Base-by-base conservation (phyloP, 2,888 invertebrate species). In the Tipula lateralis region DNA sequence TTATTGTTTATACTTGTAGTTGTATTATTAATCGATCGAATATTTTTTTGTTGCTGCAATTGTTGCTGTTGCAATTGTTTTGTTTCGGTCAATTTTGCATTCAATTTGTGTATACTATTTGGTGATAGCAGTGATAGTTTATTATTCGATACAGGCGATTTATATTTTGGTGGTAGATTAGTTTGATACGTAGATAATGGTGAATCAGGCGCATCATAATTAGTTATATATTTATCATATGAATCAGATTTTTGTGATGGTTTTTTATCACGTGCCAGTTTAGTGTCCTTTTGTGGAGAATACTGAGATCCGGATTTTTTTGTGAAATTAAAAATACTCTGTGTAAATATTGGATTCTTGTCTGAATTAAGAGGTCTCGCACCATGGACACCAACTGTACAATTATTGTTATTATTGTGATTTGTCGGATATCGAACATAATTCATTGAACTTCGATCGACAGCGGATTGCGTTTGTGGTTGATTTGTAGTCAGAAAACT, bases 91-190 rank as follows among this genome's bases (percentile, higher is more conserved):
- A 90, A 86, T 16, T 88, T 88, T 1, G 89, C 89, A 84, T 88
- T 89, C 29, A 90, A 86, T 5, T 89, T 88, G 86, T 89, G 89
- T 36, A 90, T 87, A 86, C 88, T 89, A 86, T 90, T 90, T 4
- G 90, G 90, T 85, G 90, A 89, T 84, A 90, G 87, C 84, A 90
- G 88, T 83, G 86, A 87, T 13, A 90, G 87, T 83, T 89, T 88
- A 66, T 87, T 88, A 85, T 88, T 87, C 85, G 86, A 87, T 84
- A 86, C 82, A 84, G 86, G 81, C 84, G 86, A 16, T 83, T 86
- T 13, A 66, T 66, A 66, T 82, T 83, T 84, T 66, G 80, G 44
- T 34, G 83, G 85, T n/a, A 85, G 82, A 29, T 39, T 66, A 30
- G 84, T 84, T n/a, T 50, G 29, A 24, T 50, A 44, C 6, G 16